Percentiles rank a stretch among this genome's conserved stretches.
These are phyloP conservation scores for Philopedon plagiatum DNA, from an alignment of 2,888 invertebrate genomes.

Conservation along the genomic window DNA sequence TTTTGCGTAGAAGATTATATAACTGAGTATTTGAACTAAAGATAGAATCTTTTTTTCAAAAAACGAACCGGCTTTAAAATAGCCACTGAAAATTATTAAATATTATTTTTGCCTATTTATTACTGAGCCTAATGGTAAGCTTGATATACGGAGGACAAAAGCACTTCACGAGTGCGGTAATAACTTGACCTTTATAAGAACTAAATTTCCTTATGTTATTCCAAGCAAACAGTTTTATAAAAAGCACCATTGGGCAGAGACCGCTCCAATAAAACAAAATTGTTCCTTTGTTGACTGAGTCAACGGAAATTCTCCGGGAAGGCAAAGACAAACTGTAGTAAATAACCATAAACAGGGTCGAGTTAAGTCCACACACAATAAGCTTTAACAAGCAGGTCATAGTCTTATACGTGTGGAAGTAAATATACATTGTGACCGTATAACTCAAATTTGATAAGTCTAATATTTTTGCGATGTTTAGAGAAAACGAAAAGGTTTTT, in stretches of 20 bases:
- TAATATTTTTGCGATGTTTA: neutral
- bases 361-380: slow-evolving; percentile 44
- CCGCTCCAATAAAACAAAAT: slow-evolving; percentile 36
- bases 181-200: neutral
- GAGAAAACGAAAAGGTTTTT: neutral
- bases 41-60: too few species aligned
- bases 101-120: too few species aligned
- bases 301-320: slow-evolving; percentile 59
- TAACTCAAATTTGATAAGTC: slow-evolving; percentile 17
- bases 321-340: slow-evolving; percentile 56
- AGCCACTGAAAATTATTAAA: too few species aligned
- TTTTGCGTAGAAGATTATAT: too few species aligned
- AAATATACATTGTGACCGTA: slow-evolving; percentile 8
- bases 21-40: too few species aligned
- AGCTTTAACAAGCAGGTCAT: neutral
- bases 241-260: slow-evolving; percentile 15
- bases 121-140: too few species aligned
- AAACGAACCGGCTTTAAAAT: too few species aligned
- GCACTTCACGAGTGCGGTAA: too few species aligned
- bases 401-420: slow-evolving; percentile 1
- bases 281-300: slow-evolving; percentile 58
- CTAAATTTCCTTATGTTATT: neutral
- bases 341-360: slow-evolving; percentile 59
- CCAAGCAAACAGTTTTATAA: slow-evolving; percentile 4
- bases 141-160: too few species aligned